These are phyloP conservation scores for Cranoglanis bouderius DNA, from an alignment of 2,113 vertebrate genomes.

Conservation along the genomic window DNA sequence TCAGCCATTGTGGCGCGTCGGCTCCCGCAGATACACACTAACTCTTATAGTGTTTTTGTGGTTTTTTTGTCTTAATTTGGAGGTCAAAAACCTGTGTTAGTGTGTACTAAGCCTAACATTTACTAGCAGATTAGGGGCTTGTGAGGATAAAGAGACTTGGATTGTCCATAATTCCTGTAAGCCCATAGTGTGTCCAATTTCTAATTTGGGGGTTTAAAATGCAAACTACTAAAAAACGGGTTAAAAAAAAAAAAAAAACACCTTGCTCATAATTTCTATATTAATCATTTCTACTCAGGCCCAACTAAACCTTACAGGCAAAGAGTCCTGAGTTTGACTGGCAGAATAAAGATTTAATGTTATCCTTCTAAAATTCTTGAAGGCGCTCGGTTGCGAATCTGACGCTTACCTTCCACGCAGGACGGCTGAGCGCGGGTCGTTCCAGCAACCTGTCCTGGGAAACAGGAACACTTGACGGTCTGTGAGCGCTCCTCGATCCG, in stretches of 20 bases:
- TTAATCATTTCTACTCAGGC: background rate
- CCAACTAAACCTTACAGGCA: background rate
- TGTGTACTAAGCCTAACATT: background rate
- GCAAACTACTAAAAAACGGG: background rate
- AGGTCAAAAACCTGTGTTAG: background rate
- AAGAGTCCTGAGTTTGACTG: background rate
- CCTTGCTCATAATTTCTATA: background rate
- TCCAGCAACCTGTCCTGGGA: constrained; percentile 93
- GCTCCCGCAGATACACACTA: background rate
- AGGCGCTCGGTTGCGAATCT: background rate
- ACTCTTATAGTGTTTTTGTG: too few species aligned
- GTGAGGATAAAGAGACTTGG: background rate
- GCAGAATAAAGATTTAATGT: background rate
- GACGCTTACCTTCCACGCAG: constrained; percentile 90
- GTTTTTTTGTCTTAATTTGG: background rate
- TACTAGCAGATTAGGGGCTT: background rate
- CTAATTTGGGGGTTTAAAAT: background rate
- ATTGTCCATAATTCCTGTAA: background rate
- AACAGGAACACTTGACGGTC: constrained; percentile 96
- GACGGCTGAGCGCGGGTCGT: constrained; percentile 90
- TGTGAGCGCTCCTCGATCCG: constrained; percentile 94
- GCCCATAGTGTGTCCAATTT: background rate
- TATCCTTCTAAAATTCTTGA: background rate
- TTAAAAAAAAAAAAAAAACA: background rate
- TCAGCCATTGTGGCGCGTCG: background rate